Conservation (phyloP, 37 sponge, comb jelly and placozoan genomes). For the Mnemiopsis leidyi region DNA sequence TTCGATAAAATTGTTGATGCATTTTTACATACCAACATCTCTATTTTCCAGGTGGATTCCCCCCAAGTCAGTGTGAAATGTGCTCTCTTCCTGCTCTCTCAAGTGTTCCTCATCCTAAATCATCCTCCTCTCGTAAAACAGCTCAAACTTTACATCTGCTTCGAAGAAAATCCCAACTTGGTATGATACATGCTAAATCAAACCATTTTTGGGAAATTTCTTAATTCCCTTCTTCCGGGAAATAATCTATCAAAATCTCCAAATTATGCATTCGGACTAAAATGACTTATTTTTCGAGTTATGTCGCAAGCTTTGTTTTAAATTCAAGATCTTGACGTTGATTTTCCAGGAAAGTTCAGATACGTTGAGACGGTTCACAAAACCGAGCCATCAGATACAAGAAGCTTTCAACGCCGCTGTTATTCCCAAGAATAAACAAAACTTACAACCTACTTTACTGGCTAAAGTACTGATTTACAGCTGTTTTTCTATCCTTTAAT, state of each 20-base stretch:
- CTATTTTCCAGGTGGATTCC: conserved; percentile 68
- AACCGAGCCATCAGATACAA: conserved; percentile 29
- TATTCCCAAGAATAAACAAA: conserved; percentile 61
- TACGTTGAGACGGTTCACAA: conserved; percentile 22
- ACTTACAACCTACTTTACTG: conserved; percentile 50
- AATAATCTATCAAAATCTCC: too few relatives aligned
- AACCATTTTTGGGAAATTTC: too few relatives aligned
- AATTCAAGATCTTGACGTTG: too few relatives aligned
- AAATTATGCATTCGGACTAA: too few relatives aligned
- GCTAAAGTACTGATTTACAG: too few relatives aligned
- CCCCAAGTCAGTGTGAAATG: conserved; percentile 75
- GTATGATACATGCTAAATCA: neutral
- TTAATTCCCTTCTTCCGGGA: too few relatives aligned
- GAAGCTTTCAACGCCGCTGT: conserved; percentile 49
- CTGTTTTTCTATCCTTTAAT: too few relatives aligned
- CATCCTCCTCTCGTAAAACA: conserved; percentile 68
- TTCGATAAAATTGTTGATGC: too few relatives aligned
- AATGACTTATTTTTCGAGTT: too few relatives aligned
- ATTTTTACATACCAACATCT: too few relatives aligned
- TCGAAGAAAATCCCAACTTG: conserved; percentile 59
- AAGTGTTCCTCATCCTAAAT: conserved; percentile 75
- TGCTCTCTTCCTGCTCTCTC: conserved; percentile 88
- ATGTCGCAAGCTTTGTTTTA: too few relatives aligned
- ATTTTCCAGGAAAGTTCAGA: conserved; percentile 27
- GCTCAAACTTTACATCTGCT: conserved; percentile 67